Evolutionary conservation across 2,797 vertebrate genomes (phyloP), one percentile per base, ranked within the genome.

Genomic region (Nyctalus aviator): DNA sequence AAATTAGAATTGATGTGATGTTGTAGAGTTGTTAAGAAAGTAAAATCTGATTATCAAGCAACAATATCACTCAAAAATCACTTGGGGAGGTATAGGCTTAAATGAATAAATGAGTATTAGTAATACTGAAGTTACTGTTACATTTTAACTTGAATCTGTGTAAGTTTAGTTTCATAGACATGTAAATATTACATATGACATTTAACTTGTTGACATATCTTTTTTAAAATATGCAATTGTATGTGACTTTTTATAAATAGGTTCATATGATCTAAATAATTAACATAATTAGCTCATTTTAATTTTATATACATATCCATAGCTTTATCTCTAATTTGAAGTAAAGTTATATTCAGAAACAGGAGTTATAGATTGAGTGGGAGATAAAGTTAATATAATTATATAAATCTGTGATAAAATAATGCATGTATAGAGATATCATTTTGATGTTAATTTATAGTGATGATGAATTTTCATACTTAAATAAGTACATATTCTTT

Each of bases 31-130:
- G n/a, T 66, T 86, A 53, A 71, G 15, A 94, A 78, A 83, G 41
- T 69, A 86, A 91, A 88, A 62, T 44, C 7, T 87, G 72, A 90
- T 95, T 92, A 87, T 68, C 46, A 84, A 92, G 71, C 30, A 83
- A 77, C 11, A 57, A 10, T 23, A 37, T 76, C 53, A 88, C 53
- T 77, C 44, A 68, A 32, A 78, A 75, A 72, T 83, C 12, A 68
- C 23, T 30, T n/a, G 64, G 18, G 18, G 18, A 92, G 8, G 1
- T 53, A 37, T 76, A 68, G 72, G 81, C 9, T 78, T 81, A 84
- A 83, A 35, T 71, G 32, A 84, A 87, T 6, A 59, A 93, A 89
- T 66, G 11, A 35, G 8, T 59, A 21, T 76, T 48, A 78, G 7
- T 6, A 90, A 84, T 85, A 27, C 17, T 90, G 62, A 90, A 86